Evolutionary conservation across 2,888 invertebrate species (phyloP).

Genomic region (Aphidius colemani): DNA sequence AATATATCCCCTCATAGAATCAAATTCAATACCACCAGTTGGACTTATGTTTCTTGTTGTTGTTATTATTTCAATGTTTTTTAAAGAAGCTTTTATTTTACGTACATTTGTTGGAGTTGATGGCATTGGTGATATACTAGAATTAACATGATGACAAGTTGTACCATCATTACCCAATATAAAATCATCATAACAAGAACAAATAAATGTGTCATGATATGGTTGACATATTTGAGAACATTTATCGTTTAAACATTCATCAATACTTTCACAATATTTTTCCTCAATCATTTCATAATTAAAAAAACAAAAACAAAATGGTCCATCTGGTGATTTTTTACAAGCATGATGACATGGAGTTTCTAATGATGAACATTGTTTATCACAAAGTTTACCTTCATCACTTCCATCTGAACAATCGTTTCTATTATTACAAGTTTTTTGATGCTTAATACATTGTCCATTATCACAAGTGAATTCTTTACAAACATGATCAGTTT

Average conservation of each 20-base stretch:
- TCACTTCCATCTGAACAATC: conserved; percentile 76
- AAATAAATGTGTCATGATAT: conserved; percentile 63
- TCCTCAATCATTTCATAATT: conserved; percentile 68
- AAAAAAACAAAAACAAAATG: conserved; percentile 67
- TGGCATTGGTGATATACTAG: conserved; percentile 55
- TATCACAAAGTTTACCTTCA: conserved; percentile 70
- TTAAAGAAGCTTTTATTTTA: conserved; percentile 41
- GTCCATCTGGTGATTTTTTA: conserved; percentile 69
- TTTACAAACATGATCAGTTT: conserved; percentile 42
- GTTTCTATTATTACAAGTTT: conserved; percentile 67
- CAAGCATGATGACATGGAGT: conserved; percentile 65
- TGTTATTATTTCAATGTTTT: conserved; percentile 45
- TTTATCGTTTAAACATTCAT: conserved; percentile 70
- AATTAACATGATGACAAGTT: conserved; percentile 69
- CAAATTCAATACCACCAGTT: conserved; percentile 65
- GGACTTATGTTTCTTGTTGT: conserved; percentile 29
- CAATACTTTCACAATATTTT: conserved; percentile 68
- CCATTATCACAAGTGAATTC: not conserved
- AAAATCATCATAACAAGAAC: conserved; percentile 68
- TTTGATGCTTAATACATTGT: conserved; percentile 66
- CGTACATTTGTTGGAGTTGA: conserved; percentile 49
- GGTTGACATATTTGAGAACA: conserved; percentile 74
- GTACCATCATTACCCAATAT: conserved; percentile 67
- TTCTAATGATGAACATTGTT: conserved; percentile 52
- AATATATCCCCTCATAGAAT: conserved; percentile 57